phyloP scores from a whole-genome alignment of 2,113 vertebrate species.

The Salminus brasiliensis region DNA sequence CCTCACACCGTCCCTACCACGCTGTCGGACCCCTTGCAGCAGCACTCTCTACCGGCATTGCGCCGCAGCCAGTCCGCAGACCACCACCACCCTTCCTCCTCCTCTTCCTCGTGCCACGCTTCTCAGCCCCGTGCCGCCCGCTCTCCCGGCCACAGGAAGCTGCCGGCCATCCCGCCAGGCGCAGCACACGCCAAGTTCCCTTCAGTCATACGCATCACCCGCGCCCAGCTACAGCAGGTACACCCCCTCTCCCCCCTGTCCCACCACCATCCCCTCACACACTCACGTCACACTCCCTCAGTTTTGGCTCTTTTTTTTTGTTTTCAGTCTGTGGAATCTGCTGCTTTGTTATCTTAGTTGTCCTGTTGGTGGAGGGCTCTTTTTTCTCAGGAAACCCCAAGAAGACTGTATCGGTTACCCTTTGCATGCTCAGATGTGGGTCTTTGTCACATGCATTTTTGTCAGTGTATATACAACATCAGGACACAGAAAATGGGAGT shows the following conservation, averaged over 20 bases:
- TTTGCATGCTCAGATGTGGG: slow-evolving; percentile 66
- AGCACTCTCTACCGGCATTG: slow-evolving; percentile 75
- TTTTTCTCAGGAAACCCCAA: slow-evolving; percentile 56
- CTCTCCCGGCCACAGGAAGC: slow-evolving; percentile 83
- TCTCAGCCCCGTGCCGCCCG: slow-evolving; percentile 67
- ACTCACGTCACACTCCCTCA: slow-evolving; percentile 36
- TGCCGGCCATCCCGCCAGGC: slow-evolving; percentile 84
- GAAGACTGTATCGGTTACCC: slow-evolving; percentile 60
- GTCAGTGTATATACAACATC: background rate
- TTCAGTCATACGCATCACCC: slow-evolving; percentile 91
- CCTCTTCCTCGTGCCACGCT: slow-evolving; percentile 74
- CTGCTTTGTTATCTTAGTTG: slow-evolving; percentile 52
- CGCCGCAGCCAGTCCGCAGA: slow-evolving; percentile 86
- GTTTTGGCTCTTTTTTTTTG: slow-evolving; percentile 6
- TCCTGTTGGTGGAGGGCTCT: background rate
- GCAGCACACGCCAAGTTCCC: slow-evolving; percentile 84
- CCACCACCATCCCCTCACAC: slow-evolving; percentile 49
- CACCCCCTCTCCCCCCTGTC: slow-evolving; percentile 60
- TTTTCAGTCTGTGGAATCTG: slow-evolving; percentile 36
- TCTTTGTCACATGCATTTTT: slow-evolving; percentile 44
- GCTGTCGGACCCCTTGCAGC: slow-evolving; percentile 81
- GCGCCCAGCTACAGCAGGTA: slow-evolving; percentile 92
- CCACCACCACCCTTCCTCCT: slow-evolving; percentile 64
- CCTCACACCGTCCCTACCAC: slow-evolving; percentile 82
- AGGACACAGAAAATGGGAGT: slow-evolving; percentile 26